These are phyloP conservation scores for Acanthaster planci DNA, from an alignment of 35 echinoderm and acorn worm species.

Conservation along the genomic window DNA sequence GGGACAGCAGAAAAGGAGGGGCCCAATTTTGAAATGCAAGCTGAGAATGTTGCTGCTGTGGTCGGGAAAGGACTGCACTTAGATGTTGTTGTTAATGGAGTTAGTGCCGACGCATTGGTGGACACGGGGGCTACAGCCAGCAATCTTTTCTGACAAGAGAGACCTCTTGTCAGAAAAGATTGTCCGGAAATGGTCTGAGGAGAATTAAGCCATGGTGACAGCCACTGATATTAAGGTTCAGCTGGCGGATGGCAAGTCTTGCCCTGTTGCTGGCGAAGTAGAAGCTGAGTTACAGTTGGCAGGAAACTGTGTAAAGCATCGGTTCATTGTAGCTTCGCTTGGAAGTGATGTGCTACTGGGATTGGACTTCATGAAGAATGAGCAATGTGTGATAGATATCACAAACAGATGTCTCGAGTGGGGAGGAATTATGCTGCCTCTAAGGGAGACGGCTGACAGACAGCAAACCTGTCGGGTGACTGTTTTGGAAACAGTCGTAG, in stretches of 20 bases:
- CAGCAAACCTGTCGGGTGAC: not conserved
- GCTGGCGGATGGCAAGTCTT: not conserved
- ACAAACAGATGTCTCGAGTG: not conserved
- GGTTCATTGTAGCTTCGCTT: not conserved
- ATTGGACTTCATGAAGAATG: slow-evolving; percentile 24
- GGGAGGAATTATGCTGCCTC: slow-evolving; percentile 10
- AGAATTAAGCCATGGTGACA: not conserved
- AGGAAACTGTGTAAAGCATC: not conserved
- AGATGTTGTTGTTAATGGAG: not conserved
- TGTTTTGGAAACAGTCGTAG: not conserved
- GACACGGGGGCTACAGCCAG: not conserved
- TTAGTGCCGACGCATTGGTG: not conserved
- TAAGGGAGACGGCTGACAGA: not conserved
- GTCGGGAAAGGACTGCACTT: not conserved
- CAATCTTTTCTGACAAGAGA: too few relatives aligned
- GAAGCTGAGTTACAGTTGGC: slow-evolving; percentile 20
- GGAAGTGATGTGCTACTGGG: slow-evolving; percentile 11
- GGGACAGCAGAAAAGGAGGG: not conserved
- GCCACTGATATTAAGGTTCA: not conserved
- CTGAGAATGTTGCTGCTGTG: not conserved
- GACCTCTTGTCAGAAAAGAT: not conserved
- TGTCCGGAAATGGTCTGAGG: not conserved
- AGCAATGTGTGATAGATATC: slow-evolving; percentile 20
- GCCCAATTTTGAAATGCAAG: not conserved
- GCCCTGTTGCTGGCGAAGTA: not conserved